Conservation (phyloP, 2,113 vertebrate species). For the Eudyptes chrysolophus region DNA sequence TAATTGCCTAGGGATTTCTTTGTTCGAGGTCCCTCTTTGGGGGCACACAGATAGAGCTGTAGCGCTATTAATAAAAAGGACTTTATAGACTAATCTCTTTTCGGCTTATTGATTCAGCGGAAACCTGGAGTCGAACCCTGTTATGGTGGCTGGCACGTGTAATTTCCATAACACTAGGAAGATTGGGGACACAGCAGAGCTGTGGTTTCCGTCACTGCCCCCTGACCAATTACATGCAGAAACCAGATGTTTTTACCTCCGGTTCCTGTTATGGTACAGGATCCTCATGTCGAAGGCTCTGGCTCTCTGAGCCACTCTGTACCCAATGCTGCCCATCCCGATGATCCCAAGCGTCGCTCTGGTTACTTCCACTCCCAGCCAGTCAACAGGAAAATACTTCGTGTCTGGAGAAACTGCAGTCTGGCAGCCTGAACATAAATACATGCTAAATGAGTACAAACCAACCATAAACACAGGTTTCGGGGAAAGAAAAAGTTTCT, state of each 20-base stretch:
- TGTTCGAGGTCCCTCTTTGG: not conserved
- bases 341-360: constrained; percentile 69
- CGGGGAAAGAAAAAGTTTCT: not conserved
- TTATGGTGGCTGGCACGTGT: not conserved
- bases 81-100: not conserved
- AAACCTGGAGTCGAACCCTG: not conserved
- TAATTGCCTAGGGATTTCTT: not conserved
- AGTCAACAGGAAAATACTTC: constrained; percentile 35
- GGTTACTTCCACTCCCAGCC: constrained; percentile 70
- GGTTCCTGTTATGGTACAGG: constrained; percentile 74
- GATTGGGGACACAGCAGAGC: not conserved
- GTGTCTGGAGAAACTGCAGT: constrained; percentile 49
- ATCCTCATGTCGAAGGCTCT: constrained; percentile 76
- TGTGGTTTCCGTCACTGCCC: not conserved
- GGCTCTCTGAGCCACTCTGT: constrained; percentile 71
- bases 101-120: not conserved
- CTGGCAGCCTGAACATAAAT: constrained; percentile 36
- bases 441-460: not conserved
- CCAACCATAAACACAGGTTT: fast-evolving
- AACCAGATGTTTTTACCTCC: constrained; percentile 21
- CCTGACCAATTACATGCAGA: not conserved
- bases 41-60: not conserved
- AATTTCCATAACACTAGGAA: not conserved
- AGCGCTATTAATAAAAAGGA: not conserved
- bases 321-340: constrained; percentile 76